phyloP scores from a whole-genome alignment of 2,113 vertebrate genomes.

The Chelonoidis abingdonii region DNA sequence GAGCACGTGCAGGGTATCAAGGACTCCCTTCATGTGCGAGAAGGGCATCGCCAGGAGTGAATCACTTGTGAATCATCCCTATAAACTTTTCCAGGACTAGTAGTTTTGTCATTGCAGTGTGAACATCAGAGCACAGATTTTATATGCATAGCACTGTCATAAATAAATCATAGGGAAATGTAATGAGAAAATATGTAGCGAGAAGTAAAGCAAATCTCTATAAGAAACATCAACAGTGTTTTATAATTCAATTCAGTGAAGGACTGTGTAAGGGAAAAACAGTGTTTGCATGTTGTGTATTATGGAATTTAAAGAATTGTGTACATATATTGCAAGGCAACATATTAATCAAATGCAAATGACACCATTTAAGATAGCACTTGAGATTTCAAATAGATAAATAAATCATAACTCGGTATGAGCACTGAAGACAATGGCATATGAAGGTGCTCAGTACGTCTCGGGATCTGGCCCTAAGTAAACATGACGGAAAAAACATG shows the following conservation, averaged over 20 bases:
- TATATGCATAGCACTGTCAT: conserved; percentile 74
- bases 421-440: neutral
- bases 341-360: conserved; percentile 43
- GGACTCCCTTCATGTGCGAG: conserved; percentile 14
- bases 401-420: conserved; percentile 2
- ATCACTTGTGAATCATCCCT: conserved; percentile 61
- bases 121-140: conserved; percentile 72
- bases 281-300: conserved; percentile 50
- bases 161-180: conserved; percentile 78
- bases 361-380: conserved; percentile 23
- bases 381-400: conserved; percentile 29
- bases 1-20: conserved; percentile 15
- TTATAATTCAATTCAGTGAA: conserved; percentile 75
- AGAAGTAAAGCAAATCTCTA: conserved; percentile 64
- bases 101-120: conserved; percentile 72
- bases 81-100: conserved; percentile 66
- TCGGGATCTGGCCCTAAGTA: neutral
- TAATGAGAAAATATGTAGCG: conserved; percentile 80
- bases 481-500: fast-evolving
- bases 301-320: conserved; percentile 42
- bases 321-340: conserved; percentile 57
- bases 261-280: conserved; percentile 58
- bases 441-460: neutral
- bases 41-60: conserved; percentile 39
- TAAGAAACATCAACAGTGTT: conserved; percentile 62